These are phyloP conservation scores for Enhydra lutris DNA, from an alignment of 2,113 vertebrate species.

Conservation along the genomic window DNA sequence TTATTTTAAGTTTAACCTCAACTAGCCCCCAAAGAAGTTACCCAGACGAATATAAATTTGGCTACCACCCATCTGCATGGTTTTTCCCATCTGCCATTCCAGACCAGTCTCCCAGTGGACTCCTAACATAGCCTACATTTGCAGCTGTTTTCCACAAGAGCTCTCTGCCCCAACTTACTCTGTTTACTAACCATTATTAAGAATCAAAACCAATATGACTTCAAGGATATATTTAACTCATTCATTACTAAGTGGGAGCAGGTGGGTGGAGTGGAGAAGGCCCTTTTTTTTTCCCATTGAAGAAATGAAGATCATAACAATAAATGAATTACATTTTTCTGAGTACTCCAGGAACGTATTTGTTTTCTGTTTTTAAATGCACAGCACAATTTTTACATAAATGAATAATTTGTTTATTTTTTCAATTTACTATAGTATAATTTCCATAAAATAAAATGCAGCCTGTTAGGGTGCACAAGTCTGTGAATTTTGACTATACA, in stretches of 20 bases:
- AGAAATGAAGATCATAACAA: background rate
- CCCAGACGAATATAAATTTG: background rate
- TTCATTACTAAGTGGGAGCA: background rate
- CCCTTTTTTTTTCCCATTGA: background rate
- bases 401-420: background rate
- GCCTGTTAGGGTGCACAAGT: background rate
- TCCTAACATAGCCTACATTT: conserved; percentile 10
- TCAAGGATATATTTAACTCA: background rate
- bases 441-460: background rate
- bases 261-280: background rate
- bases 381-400: background rate
- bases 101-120: background rate
- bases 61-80: background rate
- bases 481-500: background rate
- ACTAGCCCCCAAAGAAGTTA: background rate
- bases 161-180: background rate
- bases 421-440: background rate
- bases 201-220: background rate
- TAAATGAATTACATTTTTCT: background rate
- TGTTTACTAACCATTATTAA: background rate
- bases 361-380: background rate
- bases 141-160: background rate
- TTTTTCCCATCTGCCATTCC: background rate
- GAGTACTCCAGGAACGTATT: background rate
- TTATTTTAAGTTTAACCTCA: conserved; percentile 18